phyloP scores from a whole-genome alignment of 2,113 vertebrate genomes.

The Paraplagusia blochii region DNA sequence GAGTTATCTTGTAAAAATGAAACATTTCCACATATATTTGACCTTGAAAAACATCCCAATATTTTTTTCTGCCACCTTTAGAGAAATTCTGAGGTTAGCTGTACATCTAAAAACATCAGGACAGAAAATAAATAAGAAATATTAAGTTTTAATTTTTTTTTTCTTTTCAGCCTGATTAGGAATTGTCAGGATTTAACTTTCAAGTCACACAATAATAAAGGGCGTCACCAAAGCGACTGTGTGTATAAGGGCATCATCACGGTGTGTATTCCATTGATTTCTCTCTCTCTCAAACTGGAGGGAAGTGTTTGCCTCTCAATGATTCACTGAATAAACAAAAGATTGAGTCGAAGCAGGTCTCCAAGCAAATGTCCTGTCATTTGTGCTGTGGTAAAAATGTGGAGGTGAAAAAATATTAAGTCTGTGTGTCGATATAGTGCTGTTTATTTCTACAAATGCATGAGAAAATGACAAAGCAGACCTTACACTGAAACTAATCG shows the following conservation, averaged over 20 bases:
- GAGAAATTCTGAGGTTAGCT: too few relatives aligned
- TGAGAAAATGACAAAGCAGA: not conserved
- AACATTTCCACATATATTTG: too few relatives aligned
- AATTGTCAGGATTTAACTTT: not conserved
- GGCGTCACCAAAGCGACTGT: conserved; percentile 39
- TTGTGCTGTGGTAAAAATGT: too few relatives aligned
- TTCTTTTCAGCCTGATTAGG: too few relatives aligned
- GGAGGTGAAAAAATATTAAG: too few relatives aligned
- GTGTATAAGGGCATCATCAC: conserved; percentile 9
- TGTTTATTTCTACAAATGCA: conserved; percentile 14
- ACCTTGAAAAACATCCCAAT: too few relatives aligned
- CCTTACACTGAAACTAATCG: too few relatives aligned
- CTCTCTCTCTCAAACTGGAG: conserved; percentile 38
- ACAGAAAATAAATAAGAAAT: too few relatives aligned
- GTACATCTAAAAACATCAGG: too few relatives aligned
- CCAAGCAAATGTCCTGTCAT: conserved; percentile 27
- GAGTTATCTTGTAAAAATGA: too few relatives aligned
- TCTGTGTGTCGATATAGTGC: conserved; percentile 6
- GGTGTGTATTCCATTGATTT: conserved; percentile 28
- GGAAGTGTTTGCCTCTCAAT: conserved; percentile 56
- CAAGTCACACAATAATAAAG: conserved; percentile 2
- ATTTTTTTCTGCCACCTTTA: too few relatives aligned
- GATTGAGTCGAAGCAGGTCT: conserved; percentile 51
- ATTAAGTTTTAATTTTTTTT: conserved; percentile 22
- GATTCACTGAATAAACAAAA: conserved; percentile 67